phyloP scores from a whole-genome alignment of 37 sponge, comb jelly and placozoan genomes.

The Amphimedon queenslandica region DNA sequence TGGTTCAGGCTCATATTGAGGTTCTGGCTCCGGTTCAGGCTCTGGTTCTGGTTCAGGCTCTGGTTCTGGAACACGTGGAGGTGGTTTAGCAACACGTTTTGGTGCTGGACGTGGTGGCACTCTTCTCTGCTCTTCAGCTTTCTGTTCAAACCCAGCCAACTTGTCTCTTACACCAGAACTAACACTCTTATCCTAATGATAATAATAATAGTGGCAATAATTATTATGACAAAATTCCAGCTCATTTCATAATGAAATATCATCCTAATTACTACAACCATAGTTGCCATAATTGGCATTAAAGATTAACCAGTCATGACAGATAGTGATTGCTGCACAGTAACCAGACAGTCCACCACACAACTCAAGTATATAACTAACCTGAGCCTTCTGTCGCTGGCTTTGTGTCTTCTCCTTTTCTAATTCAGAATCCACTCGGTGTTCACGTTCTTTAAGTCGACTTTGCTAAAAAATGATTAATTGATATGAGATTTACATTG shows the following conservation, averaged over 20 bases:
- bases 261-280: no score
- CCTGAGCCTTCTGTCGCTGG: conserved; percentile 30
- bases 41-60: conserved; percentile 41
- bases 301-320: no score
- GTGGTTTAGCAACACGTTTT: background rate
- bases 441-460: conserved; percentile 44
- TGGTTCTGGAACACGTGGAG: conserved; percentile 25
- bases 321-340: background rate
- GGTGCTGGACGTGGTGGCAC: conserved; percentile 8
- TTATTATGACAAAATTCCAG: no score
- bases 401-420: conserved; percentile 27
- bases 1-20: conserved; percentile 15
- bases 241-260: no score
- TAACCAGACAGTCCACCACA: background rate
- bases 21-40: conserved; percentile 59
- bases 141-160: conserved; percentile 55
- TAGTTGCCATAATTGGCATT: no score
- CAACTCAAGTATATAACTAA: background rate
- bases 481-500: no score
- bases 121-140: conserved; percentile 11
- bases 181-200: conserved; percentile 11
- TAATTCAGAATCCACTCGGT: conserved; percentile 44
- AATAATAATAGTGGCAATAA: no score
- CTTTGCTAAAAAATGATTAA: conserved; percentile 48
- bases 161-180: conserved; percentile 42